phyloP scores from a whole-genome alignment of 2,888 invertebrate genomes.

The Terebella lapidaria region DNA sequence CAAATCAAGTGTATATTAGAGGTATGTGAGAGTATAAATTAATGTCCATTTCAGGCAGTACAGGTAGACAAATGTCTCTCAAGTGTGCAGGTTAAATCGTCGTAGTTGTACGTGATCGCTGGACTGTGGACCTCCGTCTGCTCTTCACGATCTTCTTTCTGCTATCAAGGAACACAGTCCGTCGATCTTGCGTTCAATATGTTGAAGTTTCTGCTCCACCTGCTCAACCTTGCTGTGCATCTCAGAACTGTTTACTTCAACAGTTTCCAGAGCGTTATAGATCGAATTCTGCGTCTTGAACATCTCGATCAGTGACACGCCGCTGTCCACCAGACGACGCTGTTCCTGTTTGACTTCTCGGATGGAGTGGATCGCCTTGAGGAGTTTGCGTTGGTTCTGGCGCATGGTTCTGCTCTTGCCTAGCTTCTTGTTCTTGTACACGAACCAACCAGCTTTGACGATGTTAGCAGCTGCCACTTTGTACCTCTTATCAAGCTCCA shows the following conservation, averaged over 20 bases:
- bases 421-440: constrained; percentile 34
- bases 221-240: background rate
- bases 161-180: no score
- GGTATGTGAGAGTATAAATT: no score
- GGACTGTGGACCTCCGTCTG: no score
- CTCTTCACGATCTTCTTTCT: no score
- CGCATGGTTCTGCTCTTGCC: constrained; percentile 20
- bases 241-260: background rate
- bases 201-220: background rate
- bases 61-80: no score
- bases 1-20: no score
- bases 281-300: constrained; percentile 17
- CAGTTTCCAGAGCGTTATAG: constrained; percentile 5
- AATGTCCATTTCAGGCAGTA: no score
- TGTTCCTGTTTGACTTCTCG: constrained; percentile 48
- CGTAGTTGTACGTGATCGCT: no score
- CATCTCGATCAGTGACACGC: constrained; percentile 22
- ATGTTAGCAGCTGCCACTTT: constrained; percentile 46
- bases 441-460: constrained; percentile 45
- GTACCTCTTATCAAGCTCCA: constrained; percentile 43
- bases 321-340: constrained; percentile 21
- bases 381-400: constrained; percentile 39
- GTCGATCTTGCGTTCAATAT: background rate
- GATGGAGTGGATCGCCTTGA: constrained; percentile 47
- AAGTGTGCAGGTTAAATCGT: no score